Evolutionary conservation across 2,888 invertebrate genomes (phyloP).

Genomic region (Axea sp.): DNA sequence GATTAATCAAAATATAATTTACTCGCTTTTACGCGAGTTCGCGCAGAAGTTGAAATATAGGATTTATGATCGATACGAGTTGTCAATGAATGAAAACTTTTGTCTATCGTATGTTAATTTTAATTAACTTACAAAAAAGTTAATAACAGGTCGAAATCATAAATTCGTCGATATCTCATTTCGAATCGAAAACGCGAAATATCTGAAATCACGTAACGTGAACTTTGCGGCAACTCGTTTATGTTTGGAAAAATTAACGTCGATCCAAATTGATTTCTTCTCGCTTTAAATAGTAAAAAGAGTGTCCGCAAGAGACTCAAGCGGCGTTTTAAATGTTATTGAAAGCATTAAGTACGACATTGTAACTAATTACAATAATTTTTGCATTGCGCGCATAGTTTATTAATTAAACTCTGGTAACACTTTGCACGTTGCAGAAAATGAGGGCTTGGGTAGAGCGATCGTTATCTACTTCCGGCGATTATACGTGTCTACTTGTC

Average conservation of each 20-base stretch:
- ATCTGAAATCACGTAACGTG: slow-evolving; percentile 1
- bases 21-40: slow-evolving; percentile 22
- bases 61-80: slow-evolving; percentile 24
- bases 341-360: slow-evolving; percentile 43
- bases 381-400: slow-evolving; percentile 58
- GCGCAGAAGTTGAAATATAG: neutral
- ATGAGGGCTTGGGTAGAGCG: slow-evolving; percentile 56
- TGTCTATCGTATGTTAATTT: slow-evolving; percentile 25
- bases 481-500: slow-evolving; percentile 62
- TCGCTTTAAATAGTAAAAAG: neutral
- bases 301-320: too few species aligned
- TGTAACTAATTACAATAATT: slow-evolving; percentile 58
- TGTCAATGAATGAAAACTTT: slow-evolving; percentile 11
- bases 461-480: slow-evolving; percentile 64
- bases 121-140: slow-evolving; percentile 31
- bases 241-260: slow-evolving; percentile 4
- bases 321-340: slow-evolving; percentile 29
- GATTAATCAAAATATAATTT: slow-evolving; percentile 52
- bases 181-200: slow-evolving; percentile 11
- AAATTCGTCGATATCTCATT: slow-evolving; percentile 10
- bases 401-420: slow-evolving; percentile 61
- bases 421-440: slow-evolving; percentile 62
- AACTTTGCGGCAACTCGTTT: slow-evolving; percentile 4
- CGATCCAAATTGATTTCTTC: slow-evolving; percentile 22
- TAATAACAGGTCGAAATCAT: slow-evolving; percentile 22